These are phyloP conservation scores for Drepanosiphum platanoidis DNA, from an alignment of 2,888 invertebrate genomes.

Conservation along the genomic window DNA sequence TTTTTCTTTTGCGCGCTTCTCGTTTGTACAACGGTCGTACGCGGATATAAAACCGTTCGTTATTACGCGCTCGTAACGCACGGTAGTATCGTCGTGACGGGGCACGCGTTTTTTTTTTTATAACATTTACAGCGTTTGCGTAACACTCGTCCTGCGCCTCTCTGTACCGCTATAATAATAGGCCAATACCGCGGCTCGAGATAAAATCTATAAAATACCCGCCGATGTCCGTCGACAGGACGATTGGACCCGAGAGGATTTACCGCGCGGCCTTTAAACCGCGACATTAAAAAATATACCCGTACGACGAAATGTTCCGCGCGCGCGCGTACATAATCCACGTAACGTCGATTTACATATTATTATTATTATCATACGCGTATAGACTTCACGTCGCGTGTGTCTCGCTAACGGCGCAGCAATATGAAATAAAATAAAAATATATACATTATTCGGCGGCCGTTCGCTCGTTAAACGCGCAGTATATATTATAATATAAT, in stretches of 20 bases:
- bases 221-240: no score
- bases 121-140: not conserved
- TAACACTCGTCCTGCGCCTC: not conserved
- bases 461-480: not conserved
- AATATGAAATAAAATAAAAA: not conserved
- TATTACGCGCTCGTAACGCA: not conserved
- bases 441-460: not conserved
- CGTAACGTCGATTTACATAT: slow-evolving; percentile 1
- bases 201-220: no score
- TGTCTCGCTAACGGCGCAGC: not conserved
- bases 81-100: not conserved
- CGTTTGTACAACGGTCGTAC: not conserved
- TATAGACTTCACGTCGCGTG: not conserved
- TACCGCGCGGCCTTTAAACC: not conserved
- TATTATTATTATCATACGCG: not conserved
- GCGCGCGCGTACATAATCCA: no score
- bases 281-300: not conserved
- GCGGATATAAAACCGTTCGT: not conserved
- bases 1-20: not conserved
- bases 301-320: no score
- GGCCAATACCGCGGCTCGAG: no score
- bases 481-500: not conserved
- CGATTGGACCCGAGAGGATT: not conserved
- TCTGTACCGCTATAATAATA: no score
- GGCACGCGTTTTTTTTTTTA: not conserved